Percentiles rank a stretch among this genome's conserved stretches.
Evolutionary conservation across 2,113 vertebrate genomes (phyloP).

Genomic region (Alligator mississippiensis): DNA sequence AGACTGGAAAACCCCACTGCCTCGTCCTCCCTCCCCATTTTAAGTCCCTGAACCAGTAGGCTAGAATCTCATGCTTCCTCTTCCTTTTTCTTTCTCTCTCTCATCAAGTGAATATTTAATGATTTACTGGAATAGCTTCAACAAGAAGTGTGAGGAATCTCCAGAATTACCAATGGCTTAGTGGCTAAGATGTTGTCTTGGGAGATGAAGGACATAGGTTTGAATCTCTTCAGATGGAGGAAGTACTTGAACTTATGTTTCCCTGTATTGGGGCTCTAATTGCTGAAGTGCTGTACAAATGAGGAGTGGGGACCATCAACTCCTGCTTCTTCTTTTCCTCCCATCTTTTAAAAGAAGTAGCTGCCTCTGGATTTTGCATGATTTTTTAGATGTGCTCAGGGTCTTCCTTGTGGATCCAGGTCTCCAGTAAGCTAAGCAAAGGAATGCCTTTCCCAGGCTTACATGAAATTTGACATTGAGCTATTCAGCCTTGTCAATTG

Average conservation of each 20-base stretch:
- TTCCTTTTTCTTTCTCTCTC: background rate
- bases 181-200: rapidly evolving
- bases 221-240: background rate
- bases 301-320: background rate
- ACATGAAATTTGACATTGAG: no score
- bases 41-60: background rate
- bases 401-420: no score
- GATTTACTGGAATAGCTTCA: no score
- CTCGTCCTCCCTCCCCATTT: no score
- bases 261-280: background rate
- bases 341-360: background rate
- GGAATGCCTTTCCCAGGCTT: no score
- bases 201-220: background rate
- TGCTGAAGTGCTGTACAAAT: background rate
- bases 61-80: background rate
- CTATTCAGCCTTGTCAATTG: no score
- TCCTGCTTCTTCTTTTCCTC: background rate
- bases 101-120: no score
- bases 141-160: no score
- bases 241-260: background rate
- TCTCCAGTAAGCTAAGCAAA: no score
- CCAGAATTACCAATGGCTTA: rapidly evolving
- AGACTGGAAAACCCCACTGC: no score
- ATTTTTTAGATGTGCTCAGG: no score
- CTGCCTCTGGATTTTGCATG: no score